Conservation (phyloP, 2,113 vertebrate species). For the Ptychochromis oligacanthus region DNA sequence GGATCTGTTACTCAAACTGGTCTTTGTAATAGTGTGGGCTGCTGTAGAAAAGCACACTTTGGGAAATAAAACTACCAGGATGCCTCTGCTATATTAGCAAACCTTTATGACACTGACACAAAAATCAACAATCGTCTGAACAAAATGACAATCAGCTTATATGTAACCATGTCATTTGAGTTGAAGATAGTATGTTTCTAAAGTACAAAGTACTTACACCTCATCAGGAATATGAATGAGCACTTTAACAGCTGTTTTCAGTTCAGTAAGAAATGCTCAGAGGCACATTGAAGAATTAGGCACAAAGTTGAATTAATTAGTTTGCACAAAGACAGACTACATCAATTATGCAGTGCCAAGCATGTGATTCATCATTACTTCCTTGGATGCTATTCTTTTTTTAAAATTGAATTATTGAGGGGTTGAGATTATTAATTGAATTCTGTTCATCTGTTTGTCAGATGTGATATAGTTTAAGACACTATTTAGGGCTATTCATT, state of each 20-base stretch:
- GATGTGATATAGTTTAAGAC: background rate
- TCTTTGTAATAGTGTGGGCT: background rate
- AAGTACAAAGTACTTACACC: background rate
- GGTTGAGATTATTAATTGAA: background rate
- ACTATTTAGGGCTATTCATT: background rate
- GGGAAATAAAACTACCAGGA: background rate
- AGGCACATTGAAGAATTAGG: constrained; percentile 17
- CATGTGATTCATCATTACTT: constrained; percentile 20
- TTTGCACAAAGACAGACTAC: constrained; percentile 10
- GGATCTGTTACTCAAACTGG: background rate
- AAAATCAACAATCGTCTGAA: too few relatives aligned
- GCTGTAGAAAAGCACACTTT: background rate
- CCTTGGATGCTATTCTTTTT: background rate
- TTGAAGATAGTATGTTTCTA: background rate
- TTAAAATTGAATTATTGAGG: background rate
- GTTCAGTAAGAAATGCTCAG: background rate
- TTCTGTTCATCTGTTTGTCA: constrained; percentile 9
- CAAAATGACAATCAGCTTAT: background rate
- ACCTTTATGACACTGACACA: background rate
- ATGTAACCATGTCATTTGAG: background rate
- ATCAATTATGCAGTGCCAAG: constrained; percentile 2
- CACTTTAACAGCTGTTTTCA: background rate
- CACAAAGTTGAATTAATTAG: constrained; percentile 27
- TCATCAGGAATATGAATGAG: background rate
- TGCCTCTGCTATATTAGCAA: background rate